phyloP scores from a whole-genome alignment of 2,113 vertebrate genomes.

The Alligator sinensis region DNA sequence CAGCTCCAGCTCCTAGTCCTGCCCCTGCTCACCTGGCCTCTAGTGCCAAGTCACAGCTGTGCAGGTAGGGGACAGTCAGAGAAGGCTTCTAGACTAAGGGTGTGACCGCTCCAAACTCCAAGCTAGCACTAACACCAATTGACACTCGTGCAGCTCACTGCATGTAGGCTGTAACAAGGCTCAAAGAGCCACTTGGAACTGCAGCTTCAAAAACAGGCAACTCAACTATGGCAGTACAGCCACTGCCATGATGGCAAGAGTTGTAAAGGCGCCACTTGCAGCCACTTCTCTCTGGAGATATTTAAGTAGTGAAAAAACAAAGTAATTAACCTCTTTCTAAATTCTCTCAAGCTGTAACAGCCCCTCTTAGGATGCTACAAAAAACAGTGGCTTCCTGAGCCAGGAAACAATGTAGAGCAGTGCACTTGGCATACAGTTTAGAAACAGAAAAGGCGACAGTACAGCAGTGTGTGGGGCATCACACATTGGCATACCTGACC shows the following conservation, averaged over 20 bases:
- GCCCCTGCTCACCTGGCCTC: too few species aligned
- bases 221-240: neutral
- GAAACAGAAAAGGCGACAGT: neutral
- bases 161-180: neutral
- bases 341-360: neutral
- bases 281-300: neutral
- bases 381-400: neutral
- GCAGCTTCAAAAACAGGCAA: neutral
- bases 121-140: too few species aligned
- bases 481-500: fast-evolving
- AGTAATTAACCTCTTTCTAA: neutral
- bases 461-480: fast-evolving
- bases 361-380: neutral
- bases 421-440: neutral
- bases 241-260: neutral
- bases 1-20: too few species aligned
- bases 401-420: neutral
- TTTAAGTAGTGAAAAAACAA: too few species aligned
- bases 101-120: too few species aligned
- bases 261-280: neutral
- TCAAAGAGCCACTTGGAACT: neutral
- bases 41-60: too few species aligned
- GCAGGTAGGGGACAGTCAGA: too few species aligned
- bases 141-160: too few species aligned
- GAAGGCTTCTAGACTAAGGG: too few species aligned